Conservation (phyloP, 1,140 invertebrate genomes). For the Tenebrio molitor region DNA sequence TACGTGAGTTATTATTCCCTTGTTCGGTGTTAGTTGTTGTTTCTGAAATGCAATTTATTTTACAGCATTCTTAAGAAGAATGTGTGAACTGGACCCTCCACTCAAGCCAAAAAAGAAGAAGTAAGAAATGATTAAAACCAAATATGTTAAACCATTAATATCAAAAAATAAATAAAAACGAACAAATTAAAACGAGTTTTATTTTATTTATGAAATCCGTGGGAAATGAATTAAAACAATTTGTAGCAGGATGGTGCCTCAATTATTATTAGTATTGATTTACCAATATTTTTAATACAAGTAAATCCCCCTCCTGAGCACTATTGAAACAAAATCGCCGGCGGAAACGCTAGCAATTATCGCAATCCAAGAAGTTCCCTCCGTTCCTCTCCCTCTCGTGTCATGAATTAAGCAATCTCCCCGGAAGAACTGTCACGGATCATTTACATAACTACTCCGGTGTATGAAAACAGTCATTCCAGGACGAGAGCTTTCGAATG, state of each 20-base stretch:
- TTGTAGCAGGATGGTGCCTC: no score
- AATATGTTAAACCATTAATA: no score
- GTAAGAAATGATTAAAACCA: no score
- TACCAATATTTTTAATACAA: no score
- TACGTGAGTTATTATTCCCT: slow-evolving; percentile 84
- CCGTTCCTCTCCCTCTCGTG: no score
- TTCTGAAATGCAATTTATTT: background rate
- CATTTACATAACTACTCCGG: slow-evolving; percentile 4
- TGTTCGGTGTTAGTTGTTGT: background rate
- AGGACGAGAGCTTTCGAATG: slow-evolving; percentile 9
- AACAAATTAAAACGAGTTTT: background rate
- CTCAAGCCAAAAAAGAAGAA: slow-evolving; percentile 57
- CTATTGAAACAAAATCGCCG: no score
- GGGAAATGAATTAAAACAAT: no score
- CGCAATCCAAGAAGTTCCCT: no score
- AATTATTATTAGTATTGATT: no score
- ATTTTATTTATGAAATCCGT: background rate
- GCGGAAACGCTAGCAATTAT: no score
- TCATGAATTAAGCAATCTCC: background rate
- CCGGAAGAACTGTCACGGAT: background rate
- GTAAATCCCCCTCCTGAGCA: no score
- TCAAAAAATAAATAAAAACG: slow-evolving; percentile 10
- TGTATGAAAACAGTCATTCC: background rate
- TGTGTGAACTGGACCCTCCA: slow-evolving; percentile 59
- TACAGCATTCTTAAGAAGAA: slow-evolving; percentile 58